Percentiles rank a stretch among this genome's conserved stretches.
These are phyloP conservation scores for Leptinotarsa haldemani DNA, from an alignment of 2,888 invertebrate genomes.

Conservation along the genomic window DNA sequence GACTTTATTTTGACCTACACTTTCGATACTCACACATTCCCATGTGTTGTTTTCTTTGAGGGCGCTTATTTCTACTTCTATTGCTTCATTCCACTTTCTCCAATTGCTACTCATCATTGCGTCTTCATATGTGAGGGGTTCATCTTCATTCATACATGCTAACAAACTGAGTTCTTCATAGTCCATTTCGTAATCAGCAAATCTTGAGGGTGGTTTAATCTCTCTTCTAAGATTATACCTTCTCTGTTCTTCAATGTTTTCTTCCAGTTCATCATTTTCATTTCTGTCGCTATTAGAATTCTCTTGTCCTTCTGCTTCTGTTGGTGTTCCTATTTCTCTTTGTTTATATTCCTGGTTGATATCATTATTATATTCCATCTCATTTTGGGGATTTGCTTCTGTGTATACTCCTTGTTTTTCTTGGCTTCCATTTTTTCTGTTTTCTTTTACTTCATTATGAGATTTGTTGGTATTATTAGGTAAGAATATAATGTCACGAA, in stretches of 20 bases:
- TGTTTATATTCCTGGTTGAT: too few species aligned
- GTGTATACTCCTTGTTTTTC: constrained; percentile 6
- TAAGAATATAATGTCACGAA: constrained; percentile 41
- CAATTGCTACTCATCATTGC: constrained; percentile 22
- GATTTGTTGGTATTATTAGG: constrained; percentile 21
- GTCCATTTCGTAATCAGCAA: constrained; percentile 22
- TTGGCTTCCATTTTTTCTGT: constrained; percentile 14
- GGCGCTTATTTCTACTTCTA: constrained; percentile 2
- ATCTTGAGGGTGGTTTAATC: neutral
- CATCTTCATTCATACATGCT: constrained; percentile 10
- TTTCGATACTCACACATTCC: neutral
- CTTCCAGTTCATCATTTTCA: constrained; percentile 15
- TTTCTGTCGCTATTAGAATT: neutral
- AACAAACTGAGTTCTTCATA: too few species aligned
- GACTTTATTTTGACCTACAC: neutral
- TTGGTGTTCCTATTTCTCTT: too few species aligned
- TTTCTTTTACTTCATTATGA: constrained; percentile 12
- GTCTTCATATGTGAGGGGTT: constrained; percentile 29
- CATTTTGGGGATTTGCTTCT: too few species aligned
- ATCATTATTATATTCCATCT: too few species aligned
- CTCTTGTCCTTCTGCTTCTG: neutral
- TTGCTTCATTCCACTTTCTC: constrained; percentile 25
- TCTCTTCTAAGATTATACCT: constrained; percentile 26
- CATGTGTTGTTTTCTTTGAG: constrained; percentile 20
- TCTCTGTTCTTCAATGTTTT: constrained; percentile 1